Conservation (phyloP, 1,140 invertebrate genomes). For the Cardiocondyla obscurior region DNA sequence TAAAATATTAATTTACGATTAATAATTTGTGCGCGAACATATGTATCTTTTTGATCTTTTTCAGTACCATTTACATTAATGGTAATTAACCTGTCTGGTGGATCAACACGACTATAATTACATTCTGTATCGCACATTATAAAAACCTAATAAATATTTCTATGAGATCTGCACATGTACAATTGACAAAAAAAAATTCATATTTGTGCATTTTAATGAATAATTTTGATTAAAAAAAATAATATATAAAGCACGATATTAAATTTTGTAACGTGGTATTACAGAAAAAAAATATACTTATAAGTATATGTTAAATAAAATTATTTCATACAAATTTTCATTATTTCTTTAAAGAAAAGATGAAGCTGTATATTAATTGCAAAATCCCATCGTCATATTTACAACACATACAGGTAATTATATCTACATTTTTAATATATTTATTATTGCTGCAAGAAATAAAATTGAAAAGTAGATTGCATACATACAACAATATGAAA, state of each 20-base stretch:
- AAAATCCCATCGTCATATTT: slow-evolving; percentile 28
- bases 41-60: slow-evolving; percentile 23
- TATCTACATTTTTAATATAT: slow-evolving; percentile 28
- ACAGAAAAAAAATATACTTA: background rate
- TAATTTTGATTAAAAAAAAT: background rate
- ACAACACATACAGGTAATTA: slow-evolving; percentile 15
- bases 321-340: slow-evolving; percentile 15
- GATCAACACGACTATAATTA: background rate
- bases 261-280: background rate
- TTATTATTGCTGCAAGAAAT: slow-evolving; percentile 10
- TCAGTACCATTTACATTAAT: background rate
- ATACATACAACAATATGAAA: slow-evolving; percentile 31
- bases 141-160: background rate
- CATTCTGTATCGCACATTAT: background rate
- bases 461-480: slow-evolving; percentile 29
- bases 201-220: background rate
- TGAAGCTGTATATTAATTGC: slow-evolving; percentile 17
- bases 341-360: background rate
- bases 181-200: background rate
- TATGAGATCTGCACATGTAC: slow-evolving; percentile 11
- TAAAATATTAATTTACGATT: slow-evolving; percentile 38
- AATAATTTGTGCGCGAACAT: slow-evolving; percentile 26
- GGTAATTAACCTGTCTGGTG: slow-evolving; percentile 17
- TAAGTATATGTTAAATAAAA: background rate
- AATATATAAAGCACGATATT: background rate